Evolutionary conservation across 1,140 invertebrate genomes (phyloP), one percentile per base, ranked within the genome.

Genomic region (Macrotrachela quadricornifera): DNA sequence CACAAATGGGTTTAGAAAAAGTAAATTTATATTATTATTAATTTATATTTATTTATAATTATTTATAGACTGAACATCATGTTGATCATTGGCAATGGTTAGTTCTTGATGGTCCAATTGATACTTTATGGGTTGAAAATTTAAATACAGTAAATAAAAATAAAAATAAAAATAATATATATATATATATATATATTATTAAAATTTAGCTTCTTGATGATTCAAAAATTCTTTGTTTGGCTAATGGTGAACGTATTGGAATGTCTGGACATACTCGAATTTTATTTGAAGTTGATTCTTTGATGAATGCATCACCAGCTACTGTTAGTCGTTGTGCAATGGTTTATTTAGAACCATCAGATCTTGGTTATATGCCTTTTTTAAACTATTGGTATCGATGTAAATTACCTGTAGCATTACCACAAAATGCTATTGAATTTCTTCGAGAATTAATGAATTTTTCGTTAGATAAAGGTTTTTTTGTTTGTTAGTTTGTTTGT

Each of bases 71-170:
- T 30, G 21, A 30, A 30, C 21, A 30, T 4, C 21, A 81, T 59
- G 78, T 76, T n/a, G 74, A 75, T 0, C 78, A 81, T 60, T 77
- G 82, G 64, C 85, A 85, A 61, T 87, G 83, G 83, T 77, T 85
- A 51, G 66, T 85, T 18, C 84, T 86, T 67, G 83, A 86, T 64
- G 82, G 83, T 0, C 83, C 82, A 0, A 81, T 87, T 8, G 83
- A 86, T 69, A 81, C 81, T 0, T 77, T 85, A 12, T 87, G 83
- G 83, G 85, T 86, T 57, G 83, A 87, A 68, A 85, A 83, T 64
- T 83, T 87, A 75, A 87, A 87, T 66, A 86, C 61, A 85, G 85
- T 30, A 30, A 4, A 8, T 30, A 30, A 30, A 30, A 4, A 30
- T n/a, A n/a, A n/a, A n/a, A n/a, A n/a, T n/a, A n/a, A n/a, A n/a